Evolutionary conservation across 2,797 vertebrate species (phyloP).

Genomic region (Pseudochaenichthys georgianus): DNA sequence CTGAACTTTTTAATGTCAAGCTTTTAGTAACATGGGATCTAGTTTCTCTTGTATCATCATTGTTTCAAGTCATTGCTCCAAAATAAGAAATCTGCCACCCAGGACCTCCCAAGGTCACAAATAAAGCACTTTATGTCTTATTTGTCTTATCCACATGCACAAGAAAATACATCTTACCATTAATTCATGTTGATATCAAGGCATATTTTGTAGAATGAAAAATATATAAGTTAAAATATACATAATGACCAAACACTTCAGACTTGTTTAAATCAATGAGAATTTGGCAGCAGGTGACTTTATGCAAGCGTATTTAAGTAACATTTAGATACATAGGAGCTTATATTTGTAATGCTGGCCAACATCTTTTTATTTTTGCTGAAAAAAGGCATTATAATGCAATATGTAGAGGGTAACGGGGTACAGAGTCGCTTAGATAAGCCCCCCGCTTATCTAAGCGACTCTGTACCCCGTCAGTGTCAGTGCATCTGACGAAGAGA

Average conservation of each 20-base stretch:
- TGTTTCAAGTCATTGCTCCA: too few species aligned
- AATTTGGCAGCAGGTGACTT: not conserved
- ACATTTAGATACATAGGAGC: conserved; percentile 1
- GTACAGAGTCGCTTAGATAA: too few species aligned
- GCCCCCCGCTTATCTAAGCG: too few species aligned
- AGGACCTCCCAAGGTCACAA: not conserved
- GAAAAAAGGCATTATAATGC: not conserved
- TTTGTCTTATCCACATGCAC: not conserved
- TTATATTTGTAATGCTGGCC: not conserved
- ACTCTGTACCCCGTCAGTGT: too few species aligned
- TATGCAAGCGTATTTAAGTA: conserved; percentile 2
- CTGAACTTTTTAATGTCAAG: too few species aligned
- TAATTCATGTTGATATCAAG: not conserved
- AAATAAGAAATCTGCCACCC: not conserved
- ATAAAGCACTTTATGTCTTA: not conserved
- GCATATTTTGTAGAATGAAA: not conserved
- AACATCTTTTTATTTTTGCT: not conserved
- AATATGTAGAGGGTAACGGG: not conserved
- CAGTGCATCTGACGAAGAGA: too few species aligned
- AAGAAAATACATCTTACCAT: not conserved
- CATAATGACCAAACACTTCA: not conserved
- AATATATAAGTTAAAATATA: not conserved
- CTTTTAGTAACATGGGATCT: too few species aligned
- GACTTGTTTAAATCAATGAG: not conserved
- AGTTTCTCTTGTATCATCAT: too few species aligned